phyloP scores from a whole-genome alignment of 2,888 invertebrate genomes.

The Subacronicta megacephala region DNA sequence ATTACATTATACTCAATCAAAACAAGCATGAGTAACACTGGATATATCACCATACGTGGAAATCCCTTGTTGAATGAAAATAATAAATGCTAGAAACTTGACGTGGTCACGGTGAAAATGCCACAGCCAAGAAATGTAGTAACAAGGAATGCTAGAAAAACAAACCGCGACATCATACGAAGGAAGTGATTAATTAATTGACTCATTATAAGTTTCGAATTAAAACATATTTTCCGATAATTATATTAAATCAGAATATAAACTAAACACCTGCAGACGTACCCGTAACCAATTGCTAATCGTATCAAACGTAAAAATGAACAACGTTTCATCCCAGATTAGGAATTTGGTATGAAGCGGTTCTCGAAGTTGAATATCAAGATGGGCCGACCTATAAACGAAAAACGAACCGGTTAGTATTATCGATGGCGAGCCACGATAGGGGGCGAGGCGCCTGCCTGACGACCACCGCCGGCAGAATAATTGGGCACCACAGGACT shows the following conservation, averaged over 20 bases:
- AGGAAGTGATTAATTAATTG: constrained; percentile 67
- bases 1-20: constrained; percentile 64
- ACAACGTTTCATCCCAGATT: constrained; percentile 58
- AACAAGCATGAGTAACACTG: constrained; percentile 68
- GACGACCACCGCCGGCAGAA: constrained; percentile 85
- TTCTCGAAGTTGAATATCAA: constrained; percentile 64
- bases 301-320: constrained; percentile 51
- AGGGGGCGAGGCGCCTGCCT: constrained; percentile 84
- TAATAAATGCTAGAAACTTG: constrained; percentile 74
- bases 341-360: constrained; percentile 64
- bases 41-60: constrained; percentile 66
- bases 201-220: constrained; percentile 21
- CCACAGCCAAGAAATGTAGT: constrained; percentile 62
- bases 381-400: constrained; percentile 80
- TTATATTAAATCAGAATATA: constrained; percentile 6
- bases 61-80: constrained; percentile 80
- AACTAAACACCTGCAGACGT: constrained; percentile 20
- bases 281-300: constrained; percentile 45
- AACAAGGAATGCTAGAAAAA: constrained; percentile 61
- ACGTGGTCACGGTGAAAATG: constrained; percentile 66
- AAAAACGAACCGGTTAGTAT: constrained; percentile 83
- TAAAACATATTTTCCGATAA: constrained; percentile 6
- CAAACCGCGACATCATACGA: constrained; percentile 53
- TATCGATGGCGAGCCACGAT: constrained; percentile 88
- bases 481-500: constrained; percentile 89